These are phyloP conservation scores for Eupithecia inturbata DNA, from an alignment of 2,888 invertebrate genomes.

Conservation along the genomic window DNA sequence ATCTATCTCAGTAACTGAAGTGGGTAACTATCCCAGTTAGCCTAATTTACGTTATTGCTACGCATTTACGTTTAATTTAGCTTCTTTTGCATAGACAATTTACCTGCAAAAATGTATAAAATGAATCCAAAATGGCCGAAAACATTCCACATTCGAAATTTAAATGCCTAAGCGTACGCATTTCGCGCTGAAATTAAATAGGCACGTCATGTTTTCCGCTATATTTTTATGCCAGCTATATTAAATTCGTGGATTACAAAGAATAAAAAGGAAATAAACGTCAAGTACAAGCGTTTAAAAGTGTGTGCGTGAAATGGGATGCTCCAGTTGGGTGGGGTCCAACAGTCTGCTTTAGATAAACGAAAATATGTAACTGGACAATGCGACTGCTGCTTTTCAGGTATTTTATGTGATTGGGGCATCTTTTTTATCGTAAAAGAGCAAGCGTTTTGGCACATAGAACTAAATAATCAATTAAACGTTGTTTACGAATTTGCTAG, in stretches of 20 bases:
- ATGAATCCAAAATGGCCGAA: slow-evolving; percentile 35
- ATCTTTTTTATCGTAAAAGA: not conserved
- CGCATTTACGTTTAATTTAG: not conserved
- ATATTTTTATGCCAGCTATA: slow-evolving; percentile 72
- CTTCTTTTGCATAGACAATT: slow-evolving; percentile 3
- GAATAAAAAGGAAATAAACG: slow-evolving; percentile 75
- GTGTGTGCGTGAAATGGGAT: slow-evolving; percentile 62
- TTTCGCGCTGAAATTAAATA: slow-evolving; percentile 65
- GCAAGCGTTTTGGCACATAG: not conserved
- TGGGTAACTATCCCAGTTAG: not conserved
- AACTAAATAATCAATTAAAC: no score
- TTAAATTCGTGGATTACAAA: slow-evolving; percentile 76
- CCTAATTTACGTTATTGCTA: not conserved
- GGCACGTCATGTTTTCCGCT: slow-evolving; percentile 60
- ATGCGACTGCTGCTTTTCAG: not conserved
- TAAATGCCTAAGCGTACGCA: slow-evolving; percentile 58
- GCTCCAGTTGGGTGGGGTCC: slow-evolving; percentile 41
- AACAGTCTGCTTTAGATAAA: slow-evolving; percentile 17
- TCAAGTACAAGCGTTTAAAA: slow-evolving; percentile 70
- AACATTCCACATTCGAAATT: slow-evolving; percentile 61
- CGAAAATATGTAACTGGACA: not conserved
- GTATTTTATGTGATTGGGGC: not conserved
- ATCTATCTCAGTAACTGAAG: not conserved
- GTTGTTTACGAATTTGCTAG: no score
- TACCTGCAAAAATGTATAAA: not conserved